Percentiles rank a stretch among this genome's conserved stretches.
Conservation (phyloP, 2,113 vertebrate species). For the Verasper variegatus region DNA sequence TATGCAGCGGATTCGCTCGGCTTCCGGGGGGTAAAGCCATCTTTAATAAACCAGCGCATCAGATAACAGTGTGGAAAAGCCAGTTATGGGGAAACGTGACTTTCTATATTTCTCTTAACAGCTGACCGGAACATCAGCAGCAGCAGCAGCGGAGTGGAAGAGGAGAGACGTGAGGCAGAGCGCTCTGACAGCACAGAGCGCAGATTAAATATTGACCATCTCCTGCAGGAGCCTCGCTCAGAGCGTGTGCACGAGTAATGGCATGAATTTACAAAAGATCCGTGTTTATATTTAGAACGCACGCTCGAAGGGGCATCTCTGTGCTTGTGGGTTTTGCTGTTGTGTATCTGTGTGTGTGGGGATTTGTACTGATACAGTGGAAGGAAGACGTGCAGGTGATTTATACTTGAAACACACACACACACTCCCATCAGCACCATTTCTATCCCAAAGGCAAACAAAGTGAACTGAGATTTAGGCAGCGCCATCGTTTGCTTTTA, state of each 20-base stretch:
- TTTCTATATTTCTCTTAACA: slow-evolving; percentile 59
- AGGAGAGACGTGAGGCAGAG: slow-evolving; percentile 24
- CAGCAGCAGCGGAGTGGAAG: slow-evolving; percentile 3
- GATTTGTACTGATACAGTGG: not conserved
- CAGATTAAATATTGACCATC: slow-evolving; percentile 79
- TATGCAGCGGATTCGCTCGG: slow-evolving; percentile 46
- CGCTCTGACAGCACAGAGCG: slow-evolving; percentile 28
- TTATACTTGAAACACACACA: slow-evolving; percentile 10
- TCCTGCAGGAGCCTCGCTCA: slow-evolving; percentile 50
- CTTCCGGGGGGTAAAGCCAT: slow-evolving; percentile 21
- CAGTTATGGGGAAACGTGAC: slow-evolving; percentile 53
- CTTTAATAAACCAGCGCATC: slow-evolving; percentile 63
- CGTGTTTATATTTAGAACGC: slow-evolving; percentile 70
- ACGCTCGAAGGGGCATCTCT: slow-evolving; percentile 43
- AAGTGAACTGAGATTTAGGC: slow-evolving; percentile 31
- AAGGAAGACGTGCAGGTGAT: slow-evolving; percentile 10
- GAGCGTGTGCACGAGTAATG: slow-evolving; percentile 46
- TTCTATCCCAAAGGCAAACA: slow-evolving; percentile 62
- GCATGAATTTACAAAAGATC: slow-evolving; percentile 55
- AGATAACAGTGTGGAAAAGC: slow-evolving; percentile 60
- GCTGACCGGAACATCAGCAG: slow-evolving; percentile 52
- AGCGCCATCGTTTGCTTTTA: slow-evolving; percentile 78
- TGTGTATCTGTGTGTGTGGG: not conserved
- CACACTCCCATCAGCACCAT: slow-evolving; percentile 21
- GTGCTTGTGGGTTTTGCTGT: not conserved